phyloP scores from a whole-genome alignment of 2,113 vertebrate genomes.

The Lagopus muta region DNA sequence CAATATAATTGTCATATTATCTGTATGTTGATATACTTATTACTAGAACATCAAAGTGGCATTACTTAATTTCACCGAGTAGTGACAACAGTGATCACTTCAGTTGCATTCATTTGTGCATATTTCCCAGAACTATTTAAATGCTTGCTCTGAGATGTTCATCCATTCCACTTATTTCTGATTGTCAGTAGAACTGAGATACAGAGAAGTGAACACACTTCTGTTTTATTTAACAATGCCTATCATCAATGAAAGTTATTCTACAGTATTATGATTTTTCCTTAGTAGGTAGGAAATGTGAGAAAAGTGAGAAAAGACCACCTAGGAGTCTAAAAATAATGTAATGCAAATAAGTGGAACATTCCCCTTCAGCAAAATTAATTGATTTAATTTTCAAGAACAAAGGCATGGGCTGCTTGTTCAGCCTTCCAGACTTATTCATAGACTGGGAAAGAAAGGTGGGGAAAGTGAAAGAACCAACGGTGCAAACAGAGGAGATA shows the following conservation, averaged over 20 bases:
- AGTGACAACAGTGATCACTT: not conserved
- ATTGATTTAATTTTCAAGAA: conserved; percentile 32
- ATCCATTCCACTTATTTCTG: not conserved
- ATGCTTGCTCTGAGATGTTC: not conserved
- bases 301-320: not conserved
- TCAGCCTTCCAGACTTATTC: conserved; percentile 47
- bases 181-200: conserved; percentile 17
- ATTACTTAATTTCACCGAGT: conserved; percentile 7
- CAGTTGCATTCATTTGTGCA: not conserved
- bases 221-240: not conserved
- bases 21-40: not conserved
- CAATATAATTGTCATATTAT: not conserved
- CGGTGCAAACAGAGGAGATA: not conserved
- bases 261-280: not conserved
- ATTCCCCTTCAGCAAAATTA: not conserved
- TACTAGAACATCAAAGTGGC: conserved; percentile 11
- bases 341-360: conserved; percentile 6
- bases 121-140: not conserved
- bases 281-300: not conserved
- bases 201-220: not conserved
- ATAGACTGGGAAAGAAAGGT: conserved; percentile 12
- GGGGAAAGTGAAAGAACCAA: conserved; percentile 1
- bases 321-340: not conserved
- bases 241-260: not conserved
- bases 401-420: conserved; percentile 11